Evolutionary conservation across 2,888 invertebrate species (phyloP).

Genomic region (Calliopum simillimum): DNA sequence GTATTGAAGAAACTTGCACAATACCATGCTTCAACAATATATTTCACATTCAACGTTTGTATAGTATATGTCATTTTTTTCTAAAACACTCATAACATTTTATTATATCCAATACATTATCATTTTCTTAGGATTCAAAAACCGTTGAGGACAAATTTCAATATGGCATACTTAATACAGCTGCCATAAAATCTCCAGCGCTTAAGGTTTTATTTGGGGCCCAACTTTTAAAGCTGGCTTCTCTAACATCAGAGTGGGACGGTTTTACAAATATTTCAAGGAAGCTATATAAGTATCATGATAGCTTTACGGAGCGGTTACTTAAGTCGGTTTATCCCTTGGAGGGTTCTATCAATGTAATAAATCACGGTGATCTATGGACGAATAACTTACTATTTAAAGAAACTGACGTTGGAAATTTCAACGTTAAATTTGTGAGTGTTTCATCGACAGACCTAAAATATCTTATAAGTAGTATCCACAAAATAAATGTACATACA

Average conservation of each 20-base stretch:
- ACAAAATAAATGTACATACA: background rate
- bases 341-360: conserved; percentile 60
- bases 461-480: too few relatives aligned
- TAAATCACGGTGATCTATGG: conserved; percentile 71
- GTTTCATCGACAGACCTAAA: background rate
- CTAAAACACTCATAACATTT: too few relatives aligned
- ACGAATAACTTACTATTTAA: conserved; percentile 70
- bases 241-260: conserved; percentile 51
- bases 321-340: conserved; percentile 57
- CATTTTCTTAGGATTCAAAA: conserved; percentile 47
- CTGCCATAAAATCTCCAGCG: conserved; percentile 58
- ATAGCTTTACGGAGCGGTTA: conserved; percentile 59
- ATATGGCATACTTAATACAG: conserved; percentile 58
- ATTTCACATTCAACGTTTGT: conserved; percentile 68
- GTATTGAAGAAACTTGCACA: conserved; percentile 69
- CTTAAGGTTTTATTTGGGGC: conserved; percentile 61
- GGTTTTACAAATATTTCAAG: conserved; percentile 52
- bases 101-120: too few relatives aligned
- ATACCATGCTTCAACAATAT: conserved; percentile 71
- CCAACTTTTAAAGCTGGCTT: conserved; percentile 58
- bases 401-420: conserved; percentile 44
- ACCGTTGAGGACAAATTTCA: conserved; percentile 55
- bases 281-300: conserved; percentile 58
- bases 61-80: too few relatives aligned
- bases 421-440: conserved; percentile 66